Evolutionary conservation across 64 coral and sea anemone species (phyloP), one percentile per base, ranked within the genome.

Genomic region (Montipora cactus): DNA sequence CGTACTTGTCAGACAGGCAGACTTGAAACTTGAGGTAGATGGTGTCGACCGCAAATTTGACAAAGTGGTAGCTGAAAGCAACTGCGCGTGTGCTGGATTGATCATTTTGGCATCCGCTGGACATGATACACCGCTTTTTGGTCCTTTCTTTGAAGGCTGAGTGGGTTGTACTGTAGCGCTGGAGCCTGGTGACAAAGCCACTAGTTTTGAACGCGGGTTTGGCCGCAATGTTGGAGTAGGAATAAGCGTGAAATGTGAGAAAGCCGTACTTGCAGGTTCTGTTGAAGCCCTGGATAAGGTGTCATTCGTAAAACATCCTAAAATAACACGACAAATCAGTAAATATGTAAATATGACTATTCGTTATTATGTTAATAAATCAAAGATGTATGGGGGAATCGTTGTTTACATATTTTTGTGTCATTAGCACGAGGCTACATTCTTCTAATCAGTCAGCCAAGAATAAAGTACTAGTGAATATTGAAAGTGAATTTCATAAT

Each of bases 61-160:
- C 7, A 71, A n/a, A 49, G 82, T 49, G 46, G 45, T 50, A 44
- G 62, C 82, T 86, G 64, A 86, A 49, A 86, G 46, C 47, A 86
- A 49, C 5, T 86, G 82, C 46, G 66, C 82, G 49, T 86, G 82
- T 22, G 82, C 82, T 23, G 82, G 82, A 50, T 4, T 86, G 66
- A 86, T 86, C 64, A 86, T 70, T 86, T 51, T 86, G 10, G 45
- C 82, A 86, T 86, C 82, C 19, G 82, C 82, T 70, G 82, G 71
- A 68, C 66, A 86, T 19, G 82, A 86, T 49, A 21, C 68, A 57
- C 53, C 4, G 44, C 44, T 8, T 18, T 48, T 7, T 51, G 8
- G 11, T 64, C 61, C 61, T 11, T 18, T 45, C 45, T 86, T 15
- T 12, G 45, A 12, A 22, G 82, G 46, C 64, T 16, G 66, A 8